Evolutionary conservation across 1,140 invertebrate species (phyloP).

Genomic region (Marisa cornuarietis): DNA sequence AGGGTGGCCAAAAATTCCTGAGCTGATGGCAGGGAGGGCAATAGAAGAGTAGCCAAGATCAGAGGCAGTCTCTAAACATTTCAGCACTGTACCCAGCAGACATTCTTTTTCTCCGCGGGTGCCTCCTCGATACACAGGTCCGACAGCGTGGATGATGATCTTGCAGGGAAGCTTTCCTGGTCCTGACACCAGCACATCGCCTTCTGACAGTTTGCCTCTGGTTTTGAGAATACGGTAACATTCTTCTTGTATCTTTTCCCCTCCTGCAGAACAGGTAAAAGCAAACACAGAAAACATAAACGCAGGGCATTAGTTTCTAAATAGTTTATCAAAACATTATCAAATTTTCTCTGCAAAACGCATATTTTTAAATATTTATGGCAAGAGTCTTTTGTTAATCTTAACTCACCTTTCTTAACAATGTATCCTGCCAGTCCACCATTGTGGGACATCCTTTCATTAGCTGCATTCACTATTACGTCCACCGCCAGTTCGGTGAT

Average conservation of each 20-base stretch:
- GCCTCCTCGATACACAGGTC: constrained; percentile 35
- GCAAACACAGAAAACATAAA: too few species aligned
- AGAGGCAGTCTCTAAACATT: background rate
- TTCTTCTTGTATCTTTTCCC: constrained; percentile 11
- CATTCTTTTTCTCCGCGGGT: background rate
- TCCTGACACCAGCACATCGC: constrained; percentile 18
- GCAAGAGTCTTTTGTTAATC: too few species aligned
- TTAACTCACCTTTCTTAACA: constrained; percentile 33
- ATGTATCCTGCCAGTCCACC: constrained; percentile 48
- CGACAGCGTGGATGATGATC: constrained; percentile 38
- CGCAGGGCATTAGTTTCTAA: too few species aligned
- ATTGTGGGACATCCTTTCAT: constrained; percentile 37
- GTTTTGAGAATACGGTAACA: background rate
- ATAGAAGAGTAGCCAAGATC: background rate
- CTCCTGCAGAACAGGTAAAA: background rate
- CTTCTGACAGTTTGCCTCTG: constrained; percentile 3
- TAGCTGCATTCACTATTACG: constrained; percentile 53
- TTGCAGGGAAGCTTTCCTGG: constrained; percentile 32
- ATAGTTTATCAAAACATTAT: too few species aligned
- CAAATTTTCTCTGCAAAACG: too few species aligned
- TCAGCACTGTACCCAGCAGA: constrained; percentile 8
- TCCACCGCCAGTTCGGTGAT: constrained; percentile 44
- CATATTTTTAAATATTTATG: too few species aligned
- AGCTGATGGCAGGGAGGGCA: constrained; percentile 34
- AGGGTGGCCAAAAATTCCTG: constrained; percentile 41